Evolutionary conservation across 2,888 invertebrate species (phyloP).

Genomic region (Xanthorhoe designata): DNA sequence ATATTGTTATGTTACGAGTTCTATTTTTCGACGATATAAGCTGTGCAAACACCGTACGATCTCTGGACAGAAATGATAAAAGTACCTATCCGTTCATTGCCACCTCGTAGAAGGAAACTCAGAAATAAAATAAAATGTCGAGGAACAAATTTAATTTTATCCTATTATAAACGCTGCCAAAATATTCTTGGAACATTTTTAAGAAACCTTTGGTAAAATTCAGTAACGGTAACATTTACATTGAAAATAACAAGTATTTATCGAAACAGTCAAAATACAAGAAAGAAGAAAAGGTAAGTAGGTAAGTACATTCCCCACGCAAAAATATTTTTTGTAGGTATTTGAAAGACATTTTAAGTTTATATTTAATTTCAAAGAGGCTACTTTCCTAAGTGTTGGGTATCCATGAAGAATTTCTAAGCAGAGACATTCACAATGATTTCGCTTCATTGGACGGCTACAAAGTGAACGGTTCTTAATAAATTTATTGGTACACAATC

Average conservation of each 20-base stretch:
- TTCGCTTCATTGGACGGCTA: conserved; percentile 39
- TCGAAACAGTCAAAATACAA: conserved; percentile 1
- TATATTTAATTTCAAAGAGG: not conserved
- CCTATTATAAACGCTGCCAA: conserved; percentile 46
- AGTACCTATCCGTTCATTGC: conserved; percentile 33
- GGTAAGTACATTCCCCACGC: not conserved
- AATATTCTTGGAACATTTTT: conserved; percentile 43
- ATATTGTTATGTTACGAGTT: conserved; percentile 37
- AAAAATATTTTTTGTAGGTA: not conserved
- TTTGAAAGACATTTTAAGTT: not conserved
- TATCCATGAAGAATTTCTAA: conserved; percentile 18
- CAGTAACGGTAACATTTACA: not conserved
- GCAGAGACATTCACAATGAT: conserved; percentile 37
- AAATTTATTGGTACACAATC: conserved; percentile 47
- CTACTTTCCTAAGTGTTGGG: not conserved
- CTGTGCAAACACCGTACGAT: conserved; percentile 6
- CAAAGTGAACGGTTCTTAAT: conserved; percentile 41
- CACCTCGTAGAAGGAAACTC: conserved; percentile 50
- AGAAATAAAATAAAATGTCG: conserved; percentile 54
- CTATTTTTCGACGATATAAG: conserved; percentile 24
- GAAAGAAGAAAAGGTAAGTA: not conserved
- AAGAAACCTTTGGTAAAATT: conserved; percentile 19
- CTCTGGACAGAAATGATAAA: conserved; percentile 35
- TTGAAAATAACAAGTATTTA: not conserved
- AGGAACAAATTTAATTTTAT: conserved; percentile 54